A percentile compares a stretch with the other conserved stretches of the same genome.
phyloP scores from a whole-genome alignment of 2,888 invertebrate genomes.

The Phortica magna region DNA sequence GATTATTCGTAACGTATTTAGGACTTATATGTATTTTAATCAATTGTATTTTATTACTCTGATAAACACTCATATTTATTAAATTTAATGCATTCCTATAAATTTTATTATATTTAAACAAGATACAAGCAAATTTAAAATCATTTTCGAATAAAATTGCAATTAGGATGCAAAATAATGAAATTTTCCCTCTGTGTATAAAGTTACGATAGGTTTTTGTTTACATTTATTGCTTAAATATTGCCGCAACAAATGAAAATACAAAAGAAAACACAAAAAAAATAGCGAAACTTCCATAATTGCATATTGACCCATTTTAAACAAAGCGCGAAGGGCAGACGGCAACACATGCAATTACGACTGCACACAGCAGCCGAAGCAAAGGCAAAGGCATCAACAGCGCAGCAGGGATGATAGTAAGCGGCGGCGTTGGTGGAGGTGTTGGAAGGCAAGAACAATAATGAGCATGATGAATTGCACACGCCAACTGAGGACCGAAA shows the following conservation, averaged over 20 bases:
- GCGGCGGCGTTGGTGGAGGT: constrained; percentile 12
- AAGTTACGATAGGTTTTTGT: neutral
- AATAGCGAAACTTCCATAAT: constrained; percentile 58
- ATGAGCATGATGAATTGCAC: constrained; percentile 27
- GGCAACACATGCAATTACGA: constrained; percentile 10
- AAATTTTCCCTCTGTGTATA: neutral
- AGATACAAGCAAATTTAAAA: neutral
- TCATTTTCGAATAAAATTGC: neutral
- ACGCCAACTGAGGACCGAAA: neutral
- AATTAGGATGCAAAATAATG: neutral
- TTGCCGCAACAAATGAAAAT: constrained; percentile 6
- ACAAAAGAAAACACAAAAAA: neutral
- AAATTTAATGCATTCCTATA: no score
- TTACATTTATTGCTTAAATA: neutral
- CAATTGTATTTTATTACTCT: no score
- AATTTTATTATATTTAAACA: no score
- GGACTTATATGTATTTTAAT: no score
- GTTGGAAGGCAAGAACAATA: constrained; percentile 38
- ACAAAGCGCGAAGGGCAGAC: constrained; percentile 49
- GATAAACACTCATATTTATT: no score
- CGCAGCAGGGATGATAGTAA: neutral
- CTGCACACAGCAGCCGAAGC: neutral
- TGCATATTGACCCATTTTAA: constrained; percentile 70
- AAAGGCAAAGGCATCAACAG: neutral
- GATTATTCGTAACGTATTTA: no score